Percentiles rank a stretch among this genome's conserved stretches.
Conservation (phyloP, 2,113 vertebrate genomes). For the Rhinichthys klamathensis region DNA sequence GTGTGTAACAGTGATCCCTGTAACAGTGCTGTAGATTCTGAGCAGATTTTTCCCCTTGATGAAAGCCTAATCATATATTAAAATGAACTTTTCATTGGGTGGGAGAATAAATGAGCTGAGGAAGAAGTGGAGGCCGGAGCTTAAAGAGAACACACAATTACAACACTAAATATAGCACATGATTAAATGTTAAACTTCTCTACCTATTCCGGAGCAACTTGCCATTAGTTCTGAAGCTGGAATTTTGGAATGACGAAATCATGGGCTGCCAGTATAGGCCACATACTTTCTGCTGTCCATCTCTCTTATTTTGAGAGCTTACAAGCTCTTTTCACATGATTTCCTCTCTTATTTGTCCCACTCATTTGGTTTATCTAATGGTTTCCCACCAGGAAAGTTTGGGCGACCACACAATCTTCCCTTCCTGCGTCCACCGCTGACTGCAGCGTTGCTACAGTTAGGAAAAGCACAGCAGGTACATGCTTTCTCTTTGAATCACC, state of each 20-base stretch:
- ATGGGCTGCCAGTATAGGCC: neutral
- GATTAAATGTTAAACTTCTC: slow-evolving; percentile 80
- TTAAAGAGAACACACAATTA: slow-evolving; percentile 71
- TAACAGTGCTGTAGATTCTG: neutral
- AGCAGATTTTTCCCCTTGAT: slow-evolving; percentile 63
- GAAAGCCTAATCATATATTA: slow-evolving; percentile 80
- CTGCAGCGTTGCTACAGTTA: slow-evolving; percentile 86
- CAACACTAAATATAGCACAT: slow-evolving; percentile 77
- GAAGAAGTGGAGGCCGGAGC: slow-evolving; percentile 64
- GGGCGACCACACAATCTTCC: slow-evolving; percentile 83
- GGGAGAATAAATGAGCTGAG: slow-evolving; percentile 75
- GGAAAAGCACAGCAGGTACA: slow-evolving; percentile 91
- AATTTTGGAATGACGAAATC: slow-evolving; percentile 62
- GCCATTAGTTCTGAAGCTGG: slow-evolving; percentile 64
- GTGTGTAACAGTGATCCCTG: slow-evolving; percentile 22
- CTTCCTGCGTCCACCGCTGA: slow-evolving; percentile 84
- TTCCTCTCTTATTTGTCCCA: neutral
- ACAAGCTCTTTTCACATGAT: neutral
- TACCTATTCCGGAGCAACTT: slow-evolving; percentile 70
- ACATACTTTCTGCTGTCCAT: neutral
- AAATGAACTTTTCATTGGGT: slow-evolving; percentile 76
- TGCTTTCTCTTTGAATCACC: neutral
- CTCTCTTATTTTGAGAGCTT: neutral
- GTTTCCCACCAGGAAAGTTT: slow-evolving; percentile 75
- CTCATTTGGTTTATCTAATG: slow-evolving; percentile 24